These are phyloP conservation scores for Drosophila pallidifrons DNA, from an alignment of 1,140 invertebrate species.

Conservation along the genomic window DNA sequence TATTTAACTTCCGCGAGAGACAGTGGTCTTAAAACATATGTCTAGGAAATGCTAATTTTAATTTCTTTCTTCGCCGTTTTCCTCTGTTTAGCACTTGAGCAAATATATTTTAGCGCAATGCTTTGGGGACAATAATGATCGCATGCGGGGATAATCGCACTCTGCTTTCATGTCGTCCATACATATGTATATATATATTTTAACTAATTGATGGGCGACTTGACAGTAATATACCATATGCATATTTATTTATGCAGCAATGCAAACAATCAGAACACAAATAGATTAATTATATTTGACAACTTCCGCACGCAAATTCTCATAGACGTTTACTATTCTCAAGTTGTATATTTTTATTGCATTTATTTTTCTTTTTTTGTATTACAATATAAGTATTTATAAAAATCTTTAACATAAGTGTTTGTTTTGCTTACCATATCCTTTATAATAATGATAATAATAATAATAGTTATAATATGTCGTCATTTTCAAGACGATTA, in stretches of 20 bases:
- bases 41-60: slow-evolving; percentile 20
- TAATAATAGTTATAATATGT: not conserved
- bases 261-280: not conserved
- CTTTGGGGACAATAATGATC: not conserved
- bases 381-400: too few relatives aligned
- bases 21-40: slow-evolving; percentile 26
- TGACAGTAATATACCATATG: not conserved
- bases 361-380: not conserved
- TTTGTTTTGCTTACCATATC: not conserved
- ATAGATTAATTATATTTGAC: not conserved
- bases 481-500: not conserved
- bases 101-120: slow-evolving; percentile 12
- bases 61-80: slow-evolving; percentile 4
- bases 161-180: not conserved
- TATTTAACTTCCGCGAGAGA: slow-evolving; percentile 25
- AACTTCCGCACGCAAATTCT: not conserved
- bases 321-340: not conserved
- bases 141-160: not conserved
- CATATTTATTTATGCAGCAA: not conserved
- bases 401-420: not conserved
- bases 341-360: not conserved
- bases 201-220: not conserved
- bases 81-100: slow-evolving; percentile 10
- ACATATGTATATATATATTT: not conserved
- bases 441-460: not conserved